Conservation (phyloP, 2,888 invertebrate genomes). For the Anagyrus pseudococci region DNA sequence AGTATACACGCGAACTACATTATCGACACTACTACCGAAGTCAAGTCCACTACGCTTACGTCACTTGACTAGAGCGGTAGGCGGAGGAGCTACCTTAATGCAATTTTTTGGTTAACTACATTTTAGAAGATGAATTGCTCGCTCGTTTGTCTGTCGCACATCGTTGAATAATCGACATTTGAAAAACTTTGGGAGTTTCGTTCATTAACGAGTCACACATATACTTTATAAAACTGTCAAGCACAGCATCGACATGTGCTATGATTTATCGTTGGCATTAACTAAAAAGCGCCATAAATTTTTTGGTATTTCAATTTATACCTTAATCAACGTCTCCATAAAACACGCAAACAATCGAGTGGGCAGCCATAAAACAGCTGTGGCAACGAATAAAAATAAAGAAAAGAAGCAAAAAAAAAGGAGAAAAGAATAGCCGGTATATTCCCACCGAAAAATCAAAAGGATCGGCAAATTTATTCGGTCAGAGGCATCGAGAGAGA, state of each 20-base stretch:
- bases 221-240: background rate
- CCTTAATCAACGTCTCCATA: background rate
- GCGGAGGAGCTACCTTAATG: too few relatives aligned
- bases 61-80: too few relatives aligned
- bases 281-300: slow-evolving; percentile 1
- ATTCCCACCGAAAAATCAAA: slow-evolving; percentile 13
- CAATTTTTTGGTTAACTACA: too few relatives aligned
- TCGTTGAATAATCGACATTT: too few relatives aligned
- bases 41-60: too few relatives aligned
- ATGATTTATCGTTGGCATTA: slow-evolving; percentile 25
- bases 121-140: slow-evolving; percentile 39
- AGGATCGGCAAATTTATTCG: slow-evolving; percentile 9
- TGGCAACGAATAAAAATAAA: too few relatives aligned
- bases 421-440: background rate
- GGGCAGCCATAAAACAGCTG: too few relatives aligned
- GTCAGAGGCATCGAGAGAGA: background rate
- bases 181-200: slow-evolving; percentile 41
- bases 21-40: too few relatives aligned
- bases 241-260: background rate
- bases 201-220: background rate
- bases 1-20: too few relatives aligned
- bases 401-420: too few relatives aligned
- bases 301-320: background rate
- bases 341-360: background rate
- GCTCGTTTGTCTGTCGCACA: slow-evolving; percentile 48